A percentile compares a stretch with the other conserved stretches of the same genome.
Evolutionary conservation across 2,888 invertebrate genomes (phyloP).

Genomic region (Drosophila anomelani): DNA sequence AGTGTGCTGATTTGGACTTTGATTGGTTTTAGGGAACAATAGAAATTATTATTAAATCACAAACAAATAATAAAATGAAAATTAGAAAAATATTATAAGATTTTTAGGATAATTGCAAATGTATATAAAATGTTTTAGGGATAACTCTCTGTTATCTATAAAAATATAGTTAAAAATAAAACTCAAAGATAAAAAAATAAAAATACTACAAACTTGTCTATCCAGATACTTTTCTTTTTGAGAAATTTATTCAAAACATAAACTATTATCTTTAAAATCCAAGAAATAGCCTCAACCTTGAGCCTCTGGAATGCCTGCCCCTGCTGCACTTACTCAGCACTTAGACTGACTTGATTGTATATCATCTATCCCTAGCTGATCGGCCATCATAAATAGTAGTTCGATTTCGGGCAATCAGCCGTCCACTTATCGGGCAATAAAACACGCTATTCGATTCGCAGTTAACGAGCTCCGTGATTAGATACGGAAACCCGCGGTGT

Average conservation of each 20-base stretch:
- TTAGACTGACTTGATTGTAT: slow-evolving; percentile 9
- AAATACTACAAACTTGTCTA: too few species aligned
- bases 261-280: neutral
- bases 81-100: too few species aligned
- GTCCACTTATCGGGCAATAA: slow-evolving; percentile 37
- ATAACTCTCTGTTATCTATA: neutral
- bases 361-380: slow-evolving; percentile 22
- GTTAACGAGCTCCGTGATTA: slow-evolving; percentile 30
- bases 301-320: neutral
- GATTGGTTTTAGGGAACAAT: neutral
- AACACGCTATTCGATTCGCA: slow-evolving; percentile 26
- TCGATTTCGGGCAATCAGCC: slow-evolving; percentile 39
- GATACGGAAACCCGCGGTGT: slow-evolving; percentile 28
- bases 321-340: slow-evolving; percentile 27
- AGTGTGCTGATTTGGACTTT: slow-evolving; percentile 11
- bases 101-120: neutral
- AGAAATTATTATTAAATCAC: neutral
- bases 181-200: too few species aligned
- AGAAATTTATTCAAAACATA: neutral
- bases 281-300: neutral
- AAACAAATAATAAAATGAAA: too few species aligned
- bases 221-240: neutral
- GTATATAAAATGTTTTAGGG: neutral
- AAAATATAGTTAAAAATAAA: too few species aligned
- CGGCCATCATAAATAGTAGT: slow-evolving; percentile 40